Base-by-base conservation (phyloP, 2,113 vertebrate genomes). In the Panurus biarmicus region DNA sequence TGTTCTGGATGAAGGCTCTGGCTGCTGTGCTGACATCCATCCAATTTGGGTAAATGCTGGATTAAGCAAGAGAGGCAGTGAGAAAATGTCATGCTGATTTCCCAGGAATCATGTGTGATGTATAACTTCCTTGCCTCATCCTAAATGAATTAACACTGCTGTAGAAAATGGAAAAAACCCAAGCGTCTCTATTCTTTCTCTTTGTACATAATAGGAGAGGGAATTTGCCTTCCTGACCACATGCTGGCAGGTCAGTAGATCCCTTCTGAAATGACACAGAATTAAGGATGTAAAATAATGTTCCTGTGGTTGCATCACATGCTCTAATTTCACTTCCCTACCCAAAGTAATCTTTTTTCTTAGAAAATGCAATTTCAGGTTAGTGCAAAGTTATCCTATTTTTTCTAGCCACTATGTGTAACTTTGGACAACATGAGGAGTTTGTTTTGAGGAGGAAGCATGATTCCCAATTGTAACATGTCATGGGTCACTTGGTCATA, bases 21-120 rank as follows among this genome's bases (percentile, higher is more conserved):
- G 74, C 74, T 95, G 82, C 87, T 85, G 11, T 53, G 50, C 74
- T 91, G 74, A 83, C 75, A 90, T 85, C 75, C 67, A 83, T 90
- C 93, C 92, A 77, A 15, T 93, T 77, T 92, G 85, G 75, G 64
- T 88, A 93, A 96, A 76, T 87, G 90, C 67, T 90, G 58, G 58
- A 94, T 94, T 93, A 76, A 83, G 85, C 58, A 85, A 90, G 74
- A 72, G 50, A 91, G 50, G 64, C 74, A 91, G 85, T 1, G 35
- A 58, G 85, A 83, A 95, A 94, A 87, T 80, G 60, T 88, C 75
- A 42, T 6, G 10, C 50, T 83, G 67, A 61, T 93, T 84, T 94
- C 78, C 67, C 75, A 93, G 75, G 65, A 94, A 75, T 47, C 77
- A 42, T 2, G 13, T 86, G 35, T 93, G 95, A 90, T 92, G n/a